A percentile compares a stretch with the other conserved stretches of the same genome.
These are phyloP conservation scores for Metacarcinus magister DNA, from an alignment of 2,888 invertebrate genomes.

Conservation along the genomic window DNA sequence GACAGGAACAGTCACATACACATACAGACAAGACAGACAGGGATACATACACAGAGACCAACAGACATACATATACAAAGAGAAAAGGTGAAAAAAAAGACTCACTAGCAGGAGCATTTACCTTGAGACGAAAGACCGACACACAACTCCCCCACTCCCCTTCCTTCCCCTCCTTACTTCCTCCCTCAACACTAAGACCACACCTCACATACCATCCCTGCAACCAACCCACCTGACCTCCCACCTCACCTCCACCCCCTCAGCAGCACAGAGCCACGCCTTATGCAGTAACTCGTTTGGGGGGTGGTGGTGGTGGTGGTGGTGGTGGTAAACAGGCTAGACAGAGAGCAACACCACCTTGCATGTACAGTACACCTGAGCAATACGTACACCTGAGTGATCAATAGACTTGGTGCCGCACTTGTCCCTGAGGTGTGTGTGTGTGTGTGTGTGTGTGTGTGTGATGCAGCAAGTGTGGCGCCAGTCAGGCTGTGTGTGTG, in stretches of 20 bases:
- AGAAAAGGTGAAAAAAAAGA: neutral
- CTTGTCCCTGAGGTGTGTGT: neutral
- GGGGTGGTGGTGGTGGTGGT: slow-evolving; percentile 20
- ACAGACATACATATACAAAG: neutral
- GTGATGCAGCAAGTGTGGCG: neutral
- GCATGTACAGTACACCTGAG: slow-evolving; percentile 30
- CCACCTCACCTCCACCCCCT: neutral
- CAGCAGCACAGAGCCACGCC: slow-evolving; percentile 1
- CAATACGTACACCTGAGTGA: slow-evolving; percentile 28
- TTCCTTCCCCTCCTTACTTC: neutral
- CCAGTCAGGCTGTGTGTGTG: neutral
- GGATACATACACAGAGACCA: neutral
- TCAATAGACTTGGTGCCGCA: slow-evolving; percentile 18
- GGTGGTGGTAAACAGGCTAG: neutral
- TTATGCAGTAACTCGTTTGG: slow-evolving; percentile 22
- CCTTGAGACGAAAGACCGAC: neutral
- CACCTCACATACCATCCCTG: neutral
- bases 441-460: slow-evolving; percentile 3
- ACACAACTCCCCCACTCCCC: neutral
- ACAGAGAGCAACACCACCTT: neutral
- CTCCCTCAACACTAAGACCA: neutral
- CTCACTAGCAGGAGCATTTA: neutral
- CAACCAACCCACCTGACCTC: neutral
- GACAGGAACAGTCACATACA: slow-evolving; percentile 37
- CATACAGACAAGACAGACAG: neutral